Conservation (phyloP, 2,113 vertebrate genomes). For the Oreotrochilus melanogaster region DNA sequence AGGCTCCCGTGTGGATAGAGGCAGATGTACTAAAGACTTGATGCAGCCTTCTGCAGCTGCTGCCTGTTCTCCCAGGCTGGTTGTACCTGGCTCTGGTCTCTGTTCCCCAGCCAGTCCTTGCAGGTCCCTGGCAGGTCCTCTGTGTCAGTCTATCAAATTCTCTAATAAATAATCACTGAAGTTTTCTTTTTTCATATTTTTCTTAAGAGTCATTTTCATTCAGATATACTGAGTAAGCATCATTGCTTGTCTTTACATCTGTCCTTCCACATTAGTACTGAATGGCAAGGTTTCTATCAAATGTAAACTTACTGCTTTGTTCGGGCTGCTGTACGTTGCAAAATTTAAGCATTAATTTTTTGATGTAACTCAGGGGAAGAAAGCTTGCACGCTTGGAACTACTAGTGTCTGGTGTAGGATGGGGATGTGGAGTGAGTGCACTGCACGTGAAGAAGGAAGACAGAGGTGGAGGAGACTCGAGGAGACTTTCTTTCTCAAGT, state of each 20-base stretch:
- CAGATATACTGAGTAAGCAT: neutral
- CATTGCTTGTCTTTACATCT: neutral
- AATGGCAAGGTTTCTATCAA: neutral
- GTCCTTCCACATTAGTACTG: neutral
- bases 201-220: neutral
- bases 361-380: neutral
- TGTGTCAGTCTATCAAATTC: neutral
- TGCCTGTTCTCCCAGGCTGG: neutral
- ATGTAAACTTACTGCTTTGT: neutral
- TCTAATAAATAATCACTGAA: neutral
- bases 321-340: accelerated
- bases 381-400: neutral
- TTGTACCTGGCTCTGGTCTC: neutral
- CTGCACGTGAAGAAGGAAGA: neutral
- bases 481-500: neutral
- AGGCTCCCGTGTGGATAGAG: neutral
- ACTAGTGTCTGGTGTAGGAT: neutral
- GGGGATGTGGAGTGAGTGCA: neutral
- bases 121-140: neutral
- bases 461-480: neutral
- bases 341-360: neutral
- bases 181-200: neutral
- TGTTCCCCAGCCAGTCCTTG: neutral
- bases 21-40: neutral
- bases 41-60: constrained; percentile 31